Evolutionary conservation across 2,113 vertebrate genomes (phyloP).

Genomic region (Apodemus sylvaticus): DNA sequence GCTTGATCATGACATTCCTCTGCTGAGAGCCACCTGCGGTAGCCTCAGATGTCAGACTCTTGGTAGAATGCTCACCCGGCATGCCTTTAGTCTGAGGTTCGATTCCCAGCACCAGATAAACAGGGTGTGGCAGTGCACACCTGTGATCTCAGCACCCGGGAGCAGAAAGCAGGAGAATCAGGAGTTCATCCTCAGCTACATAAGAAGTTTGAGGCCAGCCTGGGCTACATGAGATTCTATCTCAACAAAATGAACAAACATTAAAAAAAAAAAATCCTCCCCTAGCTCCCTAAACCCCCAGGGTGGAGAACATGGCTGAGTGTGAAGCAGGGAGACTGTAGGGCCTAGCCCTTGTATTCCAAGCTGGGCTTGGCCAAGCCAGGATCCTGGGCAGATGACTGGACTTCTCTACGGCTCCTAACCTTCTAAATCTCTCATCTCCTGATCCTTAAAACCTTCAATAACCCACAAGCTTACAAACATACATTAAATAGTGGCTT

Average conservation of each 20-base stretch:
- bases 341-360: neutral
- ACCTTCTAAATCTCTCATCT: neutral
- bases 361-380: neutral
- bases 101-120: neutral
- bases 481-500: neutral
- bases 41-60: neutral
- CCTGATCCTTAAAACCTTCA: neutral
- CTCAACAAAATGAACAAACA: neutral
- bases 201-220: neutral
- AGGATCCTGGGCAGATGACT: neutral
- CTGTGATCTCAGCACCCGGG: neutral
- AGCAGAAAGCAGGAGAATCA: neutral
- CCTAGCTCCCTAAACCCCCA: fast-evolving
- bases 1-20: fast-evolving
- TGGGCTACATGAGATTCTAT: neutral
- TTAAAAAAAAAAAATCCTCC: neutral
- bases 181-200: neutral
- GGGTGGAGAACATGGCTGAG: fast-evolving
- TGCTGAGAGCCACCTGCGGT: neutral
- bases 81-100: neutral
- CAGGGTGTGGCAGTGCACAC: too few species aligned
- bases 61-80: neutral
- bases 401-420: neutral
- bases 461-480: neutral
- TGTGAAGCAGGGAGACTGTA: too few species aligned